Base-by-base conservation (phyloP, 1,140 invertebrate species). In the Halictus rubicundus region DNA sequence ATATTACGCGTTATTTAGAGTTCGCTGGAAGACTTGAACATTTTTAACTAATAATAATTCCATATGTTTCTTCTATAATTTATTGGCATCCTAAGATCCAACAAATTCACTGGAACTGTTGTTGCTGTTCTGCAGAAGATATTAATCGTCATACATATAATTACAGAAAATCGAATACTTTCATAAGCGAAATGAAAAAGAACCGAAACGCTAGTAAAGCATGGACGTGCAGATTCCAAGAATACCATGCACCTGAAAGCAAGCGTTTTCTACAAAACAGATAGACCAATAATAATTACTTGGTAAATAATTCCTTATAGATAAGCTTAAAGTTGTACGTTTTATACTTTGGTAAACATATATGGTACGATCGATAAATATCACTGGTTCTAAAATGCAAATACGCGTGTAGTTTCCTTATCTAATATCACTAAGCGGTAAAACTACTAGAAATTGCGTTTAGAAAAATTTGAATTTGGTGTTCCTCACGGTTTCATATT, bases 111-210 rank as follows among this genome's bases (percentile, higher is more conserved):
- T 57, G 66, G 61, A 64, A 78, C 25, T 52, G 59, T 42, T 57
- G 71, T 71, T 61, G 78, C 60, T 61, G 60, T 19, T 77, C 78
- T 80, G 72, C 39, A 80, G 46, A 54, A 68, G 57, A 76, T 3
- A 72, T 27, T 60, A 76, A 68, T 94, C 79, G 94, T 21, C 94
- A 57, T 37, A 57, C 12, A 25, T 23, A 6, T 81, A 27, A 42
- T 94, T 81, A 94, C 94, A 37, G 1, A 37, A 59, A 57, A 23
- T 60, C 3, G 19, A 69, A 25, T 19, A 54, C 32, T n/a, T 77
- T 69, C 42, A 39, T 16, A 42, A 16, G 39, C 8, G 46, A 37
- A 46, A 3, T 21, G 1, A 61, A 64, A 2, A 52, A 52, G 4
- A 27, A 4, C 19, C 63, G 8, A 37, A 14, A 32, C 9, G 7